These are phyloP conservation scores for Chamaea fasciata DNA, from an alignment of 2,113 vertebrate species.

Conservation along the genomic window DNA sequence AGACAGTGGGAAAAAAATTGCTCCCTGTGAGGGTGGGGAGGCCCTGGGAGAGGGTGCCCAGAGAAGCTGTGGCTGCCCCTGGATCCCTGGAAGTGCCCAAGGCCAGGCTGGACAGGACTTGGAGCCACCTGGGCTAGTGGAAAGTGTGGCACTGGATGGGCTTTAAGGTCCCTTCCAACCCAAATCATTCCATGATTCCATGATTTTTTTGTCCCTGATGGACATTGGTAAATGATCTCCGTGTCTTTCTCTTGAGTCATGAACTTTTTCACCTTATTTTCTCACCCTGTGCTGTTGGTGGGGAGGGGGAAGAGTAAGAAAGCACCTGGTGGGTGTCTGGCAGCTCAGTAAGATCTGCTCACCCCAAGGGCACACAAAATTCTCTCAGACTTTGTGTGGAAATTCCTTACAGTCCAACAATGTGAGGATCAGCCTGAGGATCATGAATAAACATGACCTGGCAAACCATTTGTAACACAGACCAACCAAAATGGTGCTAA, in stretches of 20 bases:
- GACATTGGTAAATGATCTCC: neutral
- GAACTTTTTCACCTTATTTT: neutral
- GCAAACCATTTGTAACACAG: neutral
- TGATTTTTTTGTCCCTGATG: neutral
- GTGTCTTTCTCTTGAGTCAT: neutral
- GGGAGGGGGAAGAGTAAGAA: neutral
- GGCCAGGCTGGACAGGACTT: accelerated
- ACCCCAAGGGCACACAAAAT: neutral
- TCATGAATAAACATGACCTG: neutral
- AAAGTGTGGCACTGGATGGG: accelerated
- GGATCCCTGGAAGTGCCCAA: neutral
- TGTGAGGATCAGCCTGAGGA: neutral
- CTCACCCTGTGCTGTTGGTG: neutral
- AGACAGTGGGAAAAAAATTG: accelerated
- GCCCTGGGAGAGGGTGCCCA: neutral
- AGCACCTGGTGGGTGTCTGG: neutral
- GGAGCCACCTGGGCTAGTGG: accelerated
- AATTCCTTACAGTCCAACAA: neutral
- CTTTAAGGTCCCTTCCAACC: neutral
- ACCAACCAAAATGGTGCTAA: neutral
- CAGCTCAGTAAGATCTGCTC: neutral
- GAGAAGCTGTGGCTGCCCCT: neutral
- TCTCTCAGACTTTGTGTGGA: accelerated
- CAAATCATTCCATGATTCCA: neutral
- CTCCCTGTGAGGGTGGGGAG: neutral